Evolutionary conservation across 2,113 vertebrate genomes (phyloP).

Genomic region (Prochilodus magdalenae): DNA sequence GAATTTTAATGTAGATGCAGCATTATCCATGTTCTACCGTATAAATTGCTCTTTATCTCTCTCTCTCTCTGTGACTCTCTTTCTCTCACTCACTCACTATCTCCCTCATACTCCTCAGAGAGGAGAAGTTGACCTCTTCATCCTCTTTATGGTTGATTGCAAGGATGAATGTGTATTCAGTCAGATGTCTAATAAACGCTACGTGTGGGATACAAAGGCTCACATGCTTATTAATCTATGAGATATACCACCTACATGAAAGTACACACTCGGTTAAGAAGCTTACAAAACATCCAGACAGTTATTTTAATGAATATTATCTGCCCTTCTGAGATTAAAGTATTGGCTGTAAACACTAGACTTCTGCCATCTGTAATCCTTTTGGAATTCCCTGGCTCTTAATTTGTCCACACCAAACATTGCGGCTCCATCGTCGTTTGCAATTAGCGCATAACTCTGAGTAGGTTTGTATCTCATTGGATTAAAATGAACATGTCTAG

Average conservation of each 20-base stretch:
- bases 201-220: constrained; percentile 32
- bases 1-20: not conserved
- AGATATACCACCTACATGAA: constrained; percentile 54
- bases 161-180: constrained; percentile 40
- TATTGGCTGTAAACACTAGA: constrained; percentile 69
- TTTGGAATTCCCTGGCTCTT: constrained; percentile 50
- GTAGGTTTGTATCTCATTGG: constrained; percentile 9
- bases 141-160: constrained; percentile 55
- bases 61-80: not conserved
- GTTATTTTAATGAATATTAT: constrained; percentile 73
- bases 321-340: constrained; percentile 70
- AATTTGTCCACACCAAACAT: constrained; percentile 48
- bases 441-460: constrained; percentile 45
- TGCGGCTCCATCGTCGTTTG: constrained; percentile 21
- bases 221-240: constrained; percentile 50
- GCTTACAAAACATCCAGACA: constrained; percentile 73
- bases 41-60: not conserved
- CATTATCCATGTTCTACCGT: no score
- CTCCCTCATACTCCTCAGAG: constrained; percentile 44
- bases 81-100: not conserved
- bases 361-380: constrained; percentile 68
- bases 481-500: constrained; percentile 4
- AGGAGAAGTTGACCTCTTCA: constrained; percentile 50
- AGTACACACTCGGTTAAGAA: constrained; percentile 68
- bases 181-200: constrained; percentile 51